These are phyloP conservation scores for Bubo bubo DNA, from an alignment of 2,113 vertebrate genomes.

Conservation along the genomic window DNA sequence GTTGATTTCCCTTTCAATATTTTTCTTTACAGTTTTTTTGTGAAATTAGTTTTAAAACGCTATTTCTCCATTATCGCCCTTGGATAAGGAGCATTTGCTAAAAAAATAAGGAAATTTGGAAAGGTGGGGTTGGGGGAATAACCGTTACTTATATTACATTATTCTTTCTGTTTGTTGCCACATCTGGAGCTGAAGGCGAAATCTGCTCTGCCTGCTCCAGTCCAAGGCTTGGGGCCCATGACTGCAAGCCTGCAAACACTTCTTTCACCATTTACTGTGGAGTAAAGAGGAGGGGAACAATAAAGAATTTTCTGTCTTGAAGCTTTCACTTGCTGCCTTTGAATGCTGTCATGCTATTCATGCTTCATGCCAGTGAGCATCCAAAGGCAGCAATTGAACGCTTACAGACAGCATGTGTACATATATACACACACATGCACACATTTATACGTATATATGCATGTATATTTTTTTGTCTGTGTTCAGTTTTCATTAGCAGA, in stretches of 20 bases:
- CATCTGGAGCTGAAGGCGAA: background rate
- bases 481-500: background rate
- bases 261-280: background rate
- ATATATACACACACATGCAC: background rate
- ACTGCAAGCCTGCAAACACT: background rate
- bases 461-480: background rate
- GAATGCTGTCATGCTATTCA: background rate
- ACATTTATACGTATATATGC: accelerated
- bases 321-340: background rate
- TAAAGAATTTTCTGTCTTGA: background rate
- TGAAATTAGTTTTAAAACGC: background rate
- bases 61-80: background rate
- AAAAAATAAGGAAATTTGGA: background rate
- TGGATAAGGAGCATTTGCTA: background rate
- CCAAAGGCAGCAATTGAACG: background rate
- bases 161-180: background rate
- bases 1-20: background rate
- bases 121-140: background rate
- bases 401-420: background rate
- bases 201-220: background rate
- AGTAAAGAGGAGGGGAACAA: background rate
- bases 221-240: background rate
- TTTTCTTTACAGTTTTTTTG: background rate
- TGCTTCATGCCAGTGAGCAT: background rate
- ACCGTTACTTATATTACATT: background rate